Evolutionary conservation across 2,113 vertebrate genomes (phyloP), one percentile per base, ranked within the genome.

Genomic region (Cyprinodon brontotheroides): DNA sequence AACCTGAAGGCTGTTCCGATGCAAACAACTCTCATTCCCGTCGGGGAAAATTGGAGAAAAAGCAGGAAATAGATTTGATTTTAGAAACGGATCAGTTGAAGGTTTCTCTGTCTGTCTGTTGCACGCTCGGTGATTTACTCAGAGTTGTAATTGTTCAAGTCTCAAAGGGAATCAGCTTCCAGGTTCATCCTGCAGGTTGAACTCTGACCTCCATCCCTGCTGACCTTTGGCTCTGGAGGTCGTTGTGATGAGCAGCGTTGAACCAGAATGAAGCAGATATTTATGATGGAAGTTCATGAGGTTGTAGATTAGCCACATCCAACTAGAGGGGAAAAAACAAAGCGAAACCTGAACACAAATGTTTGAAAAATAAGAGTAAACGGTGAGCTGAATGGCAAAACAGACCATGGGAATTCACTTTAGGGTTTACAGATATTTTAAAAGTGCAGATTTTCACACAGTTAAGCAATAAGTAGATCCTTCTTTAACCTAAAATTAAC

Each of bases 291-390:
- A 15, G 63, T 22, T 41, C 20, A 13, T 13, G 68, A 59, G 41
- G 38, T 71, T 79, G 22, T 43, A 68, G 59, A 68, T 77, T 65
- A 75, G n/a, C 65, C 40, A 61, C 39, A 61, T 65, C 45, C 74
- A 38, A 20, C 60, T 63, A 1, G 36, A 38, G 43, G 1, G 0
- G 11, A 37, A 75, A 12, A 68, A 45, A 50, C 65, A 36, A n/a
- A 0, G 3, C 15, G 2, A 10, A 39, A 20, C 62, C 11, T 65
- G 36, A 11, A 43, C 15, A 2, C 7, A 37, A 14, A 64, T n/a
- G 48, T 73, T 22, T 65, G 43, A 40, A 47, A 13, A 67, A 10
- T 38, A 60, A 11, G 0, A 5, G 6, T 10, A 7, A 20, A 47
- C 17, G 2, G 9, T 0, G 6, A 47, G 11, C 1, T 45, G 2